Conservation (phyloP, 2,113 vertebrate species). For the Sinosuthora webbiana region DNA sequence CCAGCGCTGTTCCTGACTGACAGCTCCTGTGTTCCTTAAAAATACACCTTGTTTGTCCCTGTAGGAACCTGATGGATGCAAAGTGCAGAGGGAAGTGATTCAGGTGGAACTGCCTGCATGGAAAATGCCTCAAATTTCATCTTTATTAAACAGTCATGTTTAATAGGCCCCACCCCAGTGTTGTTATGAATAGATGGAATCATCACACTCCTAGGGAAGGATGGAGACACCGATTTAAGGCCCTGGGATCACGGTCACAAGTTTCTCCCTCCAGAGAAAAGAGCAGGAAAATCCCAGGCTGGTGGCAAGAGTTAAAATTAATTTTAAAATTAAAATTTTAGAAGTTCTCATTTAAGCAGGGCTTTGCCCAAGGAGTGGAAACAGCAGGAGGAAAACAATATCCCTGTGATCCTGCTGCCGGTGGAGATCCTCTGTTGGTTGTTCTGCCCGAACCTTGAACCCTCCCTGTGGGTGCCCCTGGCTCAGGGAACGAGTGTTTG, state of each 20-base stretch:
- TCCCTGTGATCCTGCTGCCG: not conserved
- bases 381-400: not conserved
- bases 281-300: not conserved
- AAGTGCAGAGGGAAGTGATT: not conserved
- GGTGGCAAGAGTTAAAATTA: not conserved
- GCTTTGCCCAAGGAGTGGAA: not conserved
- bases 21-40: not conserved
- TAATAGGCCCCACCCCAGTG: not conserved
- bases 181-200: not conserved
- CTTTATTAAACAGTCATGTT: not conserved
- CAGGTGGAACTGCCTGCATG: not conserved
- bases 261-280: not conserved
- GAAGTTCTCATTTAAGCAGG: not conserved
- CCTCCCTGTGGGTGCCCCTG: not conserved
- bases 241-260: not conserved
- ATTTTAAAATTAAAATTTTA: not conserved
- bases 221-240: not conserved
- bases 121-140: not conserved
- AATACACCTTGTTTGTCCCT: not conserved
- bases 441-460: not conserved
- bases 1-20: not conserved
- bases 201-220: not conserved
- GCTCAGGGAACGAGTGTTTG: accelerated
- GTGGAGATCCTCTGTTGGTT: accelerated
- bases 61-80: not conserved